Evolutionary conservation across 2,113 vertebrate genomes (phyloP), one percentile per base, ranked within the genome.

Genomic region (Thalassarche chlororhynchos): DNA sequence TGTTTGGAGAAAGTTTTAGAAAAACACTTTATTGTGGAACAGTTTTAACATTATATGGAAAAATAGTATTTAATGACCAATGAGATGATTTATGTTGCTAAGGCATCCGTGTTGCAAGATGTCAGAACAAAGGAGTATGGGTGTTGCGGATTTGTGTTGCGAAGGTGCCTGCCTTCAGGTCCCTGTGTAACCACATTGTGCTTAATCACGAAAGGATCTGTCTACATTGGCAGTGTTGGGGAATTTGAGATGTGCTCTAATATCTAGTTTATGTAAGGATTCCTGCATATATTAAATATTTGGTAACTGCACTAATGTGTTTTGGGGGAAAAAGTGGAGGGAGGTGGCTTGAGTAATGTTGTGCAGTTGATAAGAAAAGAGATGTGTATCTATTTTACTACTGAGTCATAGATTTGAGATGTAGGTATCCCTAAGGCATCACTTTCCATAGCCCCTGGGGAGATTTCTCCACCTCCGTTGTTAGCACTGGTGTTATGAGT

Each of bases 261-360:
- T 55, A 36, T 66, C 49, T 96, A 29, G 26, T 83, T 97, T 58
- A 58, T 49, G 17, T 95, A 58, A 93, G 54, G 66, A 89, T 96
- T 94, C 81, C 40, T 93, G 25, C 75, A 25, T 90, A 31, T 83
- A 61, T 94, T 46, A 93, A 80, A 54, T 88, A 69, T 16, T 85
- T 92, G 32, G 17, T 83, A 85, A 76, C 58, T 82, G 31, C 20
- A 14, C 36, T 61, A 60, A 23, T 32, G 51, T 29, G 9, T 49
- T 76, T 79, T 49, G 9, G 34, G 58, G 40, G 17, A 1, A 49
- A 31, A 84, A n/a, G 14, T 46, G 15, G 47, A 64, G 69, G 51
- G 65, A 84, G 44, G 24, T 82, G 54, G 20, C 74, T 87, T 83
- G 49, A 69, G 25, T 78, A 55, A 89, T 55, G 19, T n/a, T 70